Conservation (phyloP, 2,797 vertebrate genomes). For the Muscicapa comitata region DNA sequence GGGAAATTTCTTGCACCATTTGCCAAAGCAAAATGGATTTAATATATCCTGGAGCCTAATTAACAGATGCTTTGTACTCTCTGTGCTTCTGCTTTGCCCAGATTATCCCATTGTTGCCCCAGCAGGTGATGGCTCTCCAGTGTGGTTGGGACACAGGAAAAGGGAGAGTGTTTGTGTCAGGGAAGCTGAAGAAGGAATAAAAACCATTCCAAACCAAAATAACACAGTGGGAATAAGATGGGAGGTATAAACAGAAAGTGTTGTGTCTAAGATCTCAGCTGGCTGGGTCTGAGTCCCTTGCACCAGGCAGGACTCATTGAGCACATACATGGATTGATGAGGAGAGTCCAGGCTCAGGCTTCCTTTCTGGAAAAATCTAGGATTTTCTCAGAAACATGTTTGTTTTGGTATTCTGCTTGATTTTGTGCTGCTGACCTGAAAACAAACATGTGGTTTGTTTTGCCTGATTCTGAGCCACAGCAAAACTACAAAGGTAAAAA, state of each 20-base stretch:
- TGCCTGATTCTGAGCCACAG: background rate
- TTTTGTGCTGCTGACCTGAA: background rate
- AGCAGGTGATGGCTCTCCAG: background rate
- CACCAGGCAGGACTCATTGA: background rate
- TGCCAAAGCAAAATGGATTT: background rate
- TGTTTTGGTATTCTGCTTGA: background rate
- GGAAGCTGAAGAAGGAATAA: background rate
- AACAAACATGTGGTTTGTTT: background rate
- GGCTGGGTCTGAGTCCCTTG: background rate
- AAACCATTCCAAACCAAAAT: background rate
- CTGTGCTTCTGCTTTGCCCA: background rate
- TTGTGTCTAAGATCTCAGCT: background rate
- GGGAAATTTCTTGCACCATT: background rate
- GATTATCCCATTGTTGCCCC: background rate
- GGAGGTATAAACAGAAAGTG: background rate
- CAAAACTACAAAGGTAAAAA: background rate
- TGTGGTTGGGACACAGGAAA: background rate
- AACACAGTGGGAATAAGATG: background rate
- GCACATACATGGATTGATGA: accelerated
- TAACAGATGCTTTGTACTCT: background rate
- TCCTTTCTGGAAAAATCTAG: background rate
- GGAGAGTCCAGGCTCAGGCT: background rate
- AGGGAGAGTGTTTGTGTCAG: background rate
- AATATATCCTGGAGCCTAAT: background rate
- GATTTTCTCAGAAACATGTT: background rate